Evolutionary conservation across 2,113 vertebrate species (phyloP).

Genomic region (Triplophysa rosa): DNA sequence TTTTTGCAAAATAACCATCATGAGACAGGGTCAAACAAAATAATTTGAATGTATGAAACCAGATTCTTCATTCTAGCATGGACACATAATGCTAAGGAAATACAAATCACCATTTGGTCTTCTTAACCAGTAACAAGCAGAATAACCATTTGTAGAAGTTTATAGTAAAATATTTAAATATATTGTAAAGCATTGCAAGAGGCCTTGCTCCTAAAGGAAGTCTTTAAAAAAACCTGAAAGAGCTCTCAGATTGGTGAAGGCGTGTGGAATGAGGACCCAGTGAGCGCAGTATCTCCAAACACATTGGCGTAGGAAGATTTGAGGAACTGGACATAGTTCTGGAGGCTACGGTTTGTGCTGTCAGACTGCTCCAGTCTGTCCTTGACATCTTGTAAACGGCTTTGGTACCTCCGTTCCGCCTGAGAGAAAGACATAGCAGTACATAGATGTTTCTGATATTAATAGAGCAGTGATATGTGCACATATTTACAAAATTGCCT

Average conservation of each 20-base stretch:
- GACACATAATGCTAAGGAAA: constrained; percentile 13
- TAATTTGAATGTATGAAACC: not conserved
- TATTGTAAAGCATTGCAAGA: not conserved
- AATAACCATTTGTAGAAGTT: not conserved
- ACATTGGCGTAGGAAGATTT: constrained; percentile 90
- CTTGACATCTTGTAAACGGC: constrained; percentile 85
- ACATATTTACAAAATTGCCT: not conserved
- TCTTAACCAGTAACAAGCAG: not conserved
- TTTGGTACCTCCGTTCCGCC: constrained; percentile 83
- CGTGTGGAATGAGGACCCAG: constrained; percentile 72
- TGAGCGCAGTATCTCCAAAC: constrained; percentile 80
- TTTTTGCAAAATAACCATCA: too few species aligned
- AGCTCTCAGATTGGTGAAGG: constrained; percentile 72
- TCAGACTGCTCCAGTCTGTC: constrained; percentile 90
- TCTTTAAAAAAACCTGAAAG: constrained; percentile 21
- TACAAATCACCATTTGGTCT: not conserved
- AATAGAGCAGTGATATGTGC: too few species aligned
- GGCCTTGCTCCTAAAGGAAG: constrained; percentile 28
- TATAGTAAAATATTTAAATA: not conserved
- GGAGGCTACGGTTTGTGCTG: constrained; percentile 92
- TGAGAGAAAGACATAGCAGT: constrained; percentile 49
- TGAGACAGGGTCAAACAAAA: not conserved
- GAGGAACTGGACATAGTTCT: constrained; percentile 95
- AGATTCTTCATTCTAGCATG: not conserved
- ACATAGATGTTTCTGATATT: too few species aligned